These are phyloP conservation scores for Trogon melanurus DNA, from an alignment of 2,113 vertebrate species.

Conservation along the genomic window DNA sequence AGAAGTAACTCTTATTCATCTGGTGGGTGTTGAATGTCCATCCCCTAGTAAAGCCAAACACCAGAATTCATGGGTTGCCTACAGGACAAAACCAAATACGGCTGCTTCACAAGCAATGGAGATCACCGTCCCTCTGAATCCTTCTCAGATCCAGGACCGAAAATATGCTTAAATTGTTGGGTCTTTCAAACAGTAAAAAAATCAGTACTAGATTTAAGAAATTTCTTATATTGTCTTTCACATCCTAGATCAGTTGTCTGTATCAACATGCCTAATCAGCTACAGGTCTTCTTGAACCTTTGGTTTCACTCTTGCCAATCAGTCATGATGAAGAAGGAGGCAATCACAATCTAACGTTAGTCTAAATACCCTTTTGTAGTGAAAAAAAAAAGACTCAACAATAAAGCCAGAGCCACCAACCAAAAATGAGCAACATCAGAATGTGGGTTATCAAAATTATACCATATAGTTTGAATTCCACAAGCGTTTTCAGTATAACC, in stretches of 20 bases:
- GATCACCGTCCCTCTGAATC: not conserved
- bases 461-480: conserved; percentile 22
- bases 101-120: not conserved
- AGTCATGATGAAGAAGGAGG: not conserved
- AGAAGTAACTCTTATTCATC: not conserved
- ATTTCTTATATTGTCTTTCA: not conserved
- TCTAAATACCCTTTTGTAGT: not conserved
- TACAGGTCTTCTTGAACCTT: not conserved
- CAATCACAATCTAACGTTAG: not conserved
- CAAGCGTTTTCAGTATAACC: not conserved
- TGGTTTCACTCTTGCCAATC: not conserved
- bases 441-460: conserved; percentile 39
- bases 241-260: not conserved
- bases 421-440: conserved; percentile 8
- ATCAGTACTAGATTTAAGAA: not conserved
- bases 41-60: not conserved
- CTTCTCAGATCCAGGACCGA: not conserved
- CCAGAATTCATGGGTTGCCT: not conserved
- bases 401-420: not conserved
- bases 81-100: not conserved
- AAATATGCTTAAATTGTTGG: not conserved
- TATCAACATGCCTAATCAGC: not conserved
- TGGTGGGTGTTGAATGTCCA: not conserved
- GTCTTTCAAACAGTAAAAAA: not conserved
- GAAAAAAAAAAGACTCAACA: not conserved